Evolutionary conservation across 2,113 vertebrate species (phyloP).

Genomic region (Monarcha castaneiventris): DNA sequence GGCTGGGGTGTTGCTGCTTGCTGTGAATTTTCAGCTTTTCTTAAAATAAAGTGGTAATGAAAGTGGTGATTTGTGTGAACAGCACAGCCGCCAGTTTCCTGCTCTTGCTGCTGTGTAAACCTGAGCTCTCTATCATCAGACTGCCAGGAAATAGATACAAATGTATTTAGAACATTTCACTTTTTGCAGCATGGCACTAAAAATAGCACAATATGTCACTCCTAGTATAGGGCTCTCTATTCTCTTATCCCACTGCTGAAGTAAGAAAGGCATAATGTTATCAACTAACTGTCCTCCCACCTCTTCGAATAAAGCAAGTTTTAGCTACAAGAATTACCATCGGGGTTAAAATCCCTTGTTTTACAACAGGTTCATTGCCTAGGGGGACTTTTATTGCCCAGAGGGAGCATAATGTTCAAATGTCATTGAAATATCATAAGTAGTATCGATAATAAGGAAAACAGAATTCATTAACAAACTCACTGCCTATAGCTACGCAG

Average conservation of each 20-base stretch:
- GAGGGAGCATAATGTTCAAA: background rate
- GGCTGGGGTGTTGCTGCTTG: background rate
- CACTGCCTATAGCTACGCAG: background rate
- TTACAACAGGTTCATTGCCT: background rate
- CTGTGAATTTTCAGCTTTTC: background rate
- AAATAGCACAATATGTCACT: background rate
- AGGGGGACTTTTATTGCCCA: background rate
- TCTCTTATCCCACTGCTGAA: background rate
- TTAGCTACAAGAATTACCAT: background rate
- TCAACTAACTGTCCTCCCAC: background rate
- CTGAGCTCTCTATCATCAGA: background rate
- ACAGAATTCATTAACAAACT: conserved; percentile 50
- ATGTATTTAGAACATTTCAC: background rate
- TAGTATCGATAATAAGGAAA: conserved; percentile 22
- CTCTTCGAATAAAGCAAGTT: background rate
- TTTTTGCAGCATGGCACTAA: background rate
- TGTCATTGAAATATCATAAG: background rate
- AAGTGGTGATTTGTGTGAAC: background rate
- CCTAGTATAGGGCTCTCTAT: background rate
- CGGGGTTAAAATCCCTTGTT: conserved; percentile 23
- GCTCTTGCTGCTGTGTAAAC: background rate
- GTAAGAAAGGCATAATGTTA: background rate
- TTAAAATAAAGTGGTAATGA: background rate
- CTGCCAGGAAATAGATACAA: conserved; percentile 24
- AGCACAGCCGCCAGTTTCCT: rapidly evolving